Evolutionary conservation across 1,140 invertebrate species (phyloP).

Genomic region (Cardiocondyla obscurior): DNA sequence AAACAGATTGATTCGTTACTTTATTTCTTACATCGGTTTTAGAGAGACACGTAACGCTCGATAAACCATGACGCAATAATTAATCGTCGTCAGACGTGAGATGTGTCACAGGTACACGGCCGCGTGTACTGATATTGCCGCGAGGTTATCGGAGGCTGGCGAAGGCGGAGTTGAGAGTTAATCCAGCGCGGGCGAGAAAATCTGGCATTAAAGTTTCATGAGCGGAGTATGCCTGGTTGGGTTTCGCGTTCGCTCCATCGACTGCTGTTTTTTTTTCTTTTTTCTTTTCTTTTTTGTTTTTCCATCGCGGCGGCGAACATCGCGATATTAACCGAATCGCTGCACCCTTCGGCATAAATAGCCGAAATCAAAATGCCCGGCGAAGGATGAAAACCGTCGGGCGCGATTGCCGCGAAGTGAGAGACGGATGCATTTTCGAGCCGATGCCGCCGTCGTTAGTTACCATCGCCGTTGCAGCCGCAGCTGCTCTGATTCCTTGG

Average conservation of each 20-base stretch:
- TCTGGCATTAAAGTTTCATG: slow-evolving; percentile 51
- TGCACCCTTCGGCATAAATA: slow-evolving; percentile 35
- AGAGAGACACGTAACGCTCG: neutral
- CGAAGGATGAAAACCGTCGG: slow-evolving; percentile 1
- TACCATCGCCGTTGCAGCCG: neutral
- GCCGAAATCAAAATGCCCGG: slow-evolving; percentile 45
- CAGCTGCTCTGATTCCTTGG: slow-evolving; percentile 47
- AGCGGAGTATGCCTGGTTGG: neutral
- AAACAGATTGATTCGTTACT: neutral
- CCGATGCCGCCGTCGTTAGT: neutral
- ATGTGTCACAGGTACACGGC: neutral
- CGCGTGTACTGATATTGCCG: slow-evolving; percentile 14
- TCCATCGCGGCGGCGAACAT: neutral
- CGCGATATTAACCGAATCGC: slow-evolving; percentile 36
- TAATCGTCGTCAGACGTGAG: neutral
- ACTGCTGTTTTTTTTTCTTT: too few relatives aligned
- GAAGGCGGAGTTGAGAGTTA: neutral
- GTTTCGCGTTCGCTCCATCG: neutral
- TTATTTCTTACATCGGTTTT: neutral
- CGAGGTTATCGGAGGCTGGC: neutral
- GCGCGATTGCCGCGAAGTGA: slow-evolving; percentile 13
- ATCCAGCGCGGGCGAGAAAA: slow-evolving; percentile 36
- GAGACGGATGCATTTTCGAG: slow-evolving; percentile 21
- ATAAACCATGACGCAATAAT: neutral
- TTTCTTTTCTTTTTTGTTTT: too few relatives aligned